phyloP scores from a whole-genome alignment of 2,888 invertebrate species.

The Drosophila gaucha region DNA sequence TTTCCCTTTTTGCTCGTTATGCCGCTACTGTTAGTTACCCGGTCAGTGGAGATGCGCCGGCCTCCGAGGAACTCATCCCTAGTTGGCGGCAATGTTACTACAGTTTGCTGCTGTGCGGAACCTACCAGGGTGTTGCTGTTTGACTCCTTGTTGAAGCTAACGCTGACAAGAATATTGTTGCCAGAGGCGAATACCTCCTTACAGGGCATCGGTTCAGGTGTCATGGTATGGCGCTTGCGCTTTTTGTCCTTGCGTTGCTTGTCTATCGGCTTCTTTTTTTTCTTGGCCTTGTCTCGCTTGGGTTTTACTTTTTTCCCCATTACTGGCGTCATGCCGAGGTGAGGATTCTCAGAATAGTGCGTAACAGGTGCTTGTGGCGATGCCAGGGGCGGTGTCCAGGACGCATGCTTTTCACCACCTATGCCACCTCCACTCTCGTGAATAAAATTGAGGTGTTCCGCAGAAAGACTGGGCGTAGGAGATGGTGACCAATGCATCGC shows the following conservation, averaged over 20 bases:
- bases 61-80: constrained; percentile 81
- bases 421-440: constrained; percentile 35
- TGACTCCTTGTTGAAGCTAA: constrained; percentile 92
- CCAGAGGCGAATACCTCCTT: constrained; percentile 97
- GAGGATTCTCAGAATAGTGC: constrained; percentile 49
- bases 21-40: constrained; percentile 39
- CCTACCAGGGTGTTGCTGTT: constrained; percentile 27
- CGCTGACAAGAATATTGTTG: constrained; percentile 96
- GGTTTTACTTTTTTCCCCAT: constrained; percentile 83
- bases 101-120: constrained; percentile 80
- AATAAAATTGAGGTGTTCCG: constrained; percentile 63
- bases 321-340: constrained; percentile 65
- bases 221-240: constrained; percentile 82
- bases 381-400: constrained; percentile 88
- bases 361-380: constrained; percentile 67
- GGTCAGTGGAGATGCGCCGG: constrained; percentile 76
- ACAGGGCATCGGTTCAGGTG: constrained; percentile 87
- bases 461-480: constrained; percentile 86
- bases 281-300: constrained; percentile 82
- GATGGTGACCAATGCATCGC: constrained; percentile 82
- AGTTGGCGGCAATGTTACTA: constrained; percentile 83
- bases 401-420: constrained; percentile 80
- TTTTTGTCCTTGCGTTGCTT: constrained; percentile 81
- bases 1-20: constrained; percentile 75
- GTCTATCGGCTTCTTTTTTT: constrained; percentile 82